A percentile compares a stretch with the other conserved stretches of the same genome.
Conservation (phyloP, 2,113 vertebrate genomes). For the Passer montanus region DNA sequence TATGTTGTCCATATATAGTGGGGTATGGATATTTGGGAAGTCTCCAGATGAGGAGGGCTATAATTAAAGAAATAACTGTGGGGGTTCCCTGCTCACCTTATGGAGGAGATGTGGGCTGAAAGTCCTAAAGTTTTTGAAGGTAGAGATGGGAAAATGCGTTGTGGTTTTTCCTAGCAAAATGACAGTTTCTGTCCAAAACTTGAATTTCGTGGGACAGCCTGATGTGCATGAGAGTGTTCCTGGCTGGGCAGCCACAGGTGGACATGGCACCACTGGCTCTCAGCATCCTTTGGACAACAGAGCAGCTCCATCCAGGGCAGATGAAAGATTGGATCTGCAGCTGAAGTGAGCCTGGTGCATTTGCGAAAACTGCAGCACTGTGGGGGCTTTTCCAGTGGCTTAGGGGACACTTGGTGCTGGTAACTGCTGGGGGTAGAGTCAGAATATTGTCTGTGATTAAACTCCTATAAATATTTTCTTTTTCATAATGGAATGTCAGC, state of each 20-base stretch:
- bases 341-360: background rate
- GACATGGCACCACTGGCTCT: accelerated
- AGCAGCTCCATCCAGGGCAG: background rate
- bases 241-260: background rate
- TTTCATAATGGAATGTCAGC: background rate
- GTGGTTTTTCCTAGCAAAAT: background rate
- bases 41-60: background rate
- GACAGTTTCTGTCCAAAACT: background rate
- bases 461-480: background rate
- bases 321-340: background rate
- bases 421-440: accelerated
- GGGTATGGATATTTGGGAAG: background rate
- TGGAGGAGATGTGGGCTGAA: background rate
- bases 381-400: background rate
- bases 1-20: background rate
- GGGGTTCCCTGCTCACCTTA: background rate
- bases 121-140: background rate
- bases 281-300: accelerated
- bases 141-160: background rate
- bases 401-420: background rate
- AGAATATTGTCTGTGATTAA: background rate
- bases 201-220: background rate
- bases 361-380: background rate
- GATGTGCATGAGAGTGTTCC: background rate
- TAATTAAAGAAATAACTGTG: background rate